These are phyloP conservation scores for Lepidochrysops patricia DNA, from an alignment of 2,888 invertebrate genomes.

Conservation along the genomic window DNA sequence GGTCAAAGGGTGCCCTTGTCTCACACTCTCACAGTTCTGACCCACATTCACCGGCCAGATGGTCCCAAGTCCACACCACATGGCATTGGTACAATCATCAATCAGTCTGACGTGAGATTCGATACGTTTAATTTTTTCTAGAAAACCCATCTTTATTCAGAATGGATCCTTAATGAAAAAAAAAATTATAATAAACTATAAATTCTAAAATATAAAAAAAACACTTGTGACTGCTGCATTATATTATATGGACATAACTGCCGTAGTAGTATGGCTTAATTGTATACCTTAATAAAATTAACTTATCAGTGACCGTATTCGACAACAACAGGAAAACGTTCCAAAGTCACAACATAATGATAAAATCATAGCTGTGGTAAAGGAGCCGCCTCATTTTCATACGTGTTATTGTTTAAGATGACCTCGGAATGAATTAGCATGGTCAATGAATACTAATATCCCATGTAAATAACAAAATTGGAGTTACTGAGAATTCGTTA, in stretches of 20 bases:
- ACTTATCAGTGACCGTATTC: no score
- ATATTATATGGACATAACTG: no score
- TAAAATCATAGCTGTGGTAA: background rate
- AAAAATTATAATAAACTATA: no score
- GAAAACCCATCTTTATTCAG: no score
- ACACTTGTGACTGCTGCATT: no score
- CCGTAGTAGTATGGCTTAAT: no score
- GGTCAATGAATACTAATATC: constrained; percentile 36
- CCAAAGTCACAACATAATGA: background rate
- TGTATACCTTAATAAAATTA: no score
- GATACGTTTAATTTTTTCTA: background rate
- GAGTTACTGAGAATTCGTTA: background rate
- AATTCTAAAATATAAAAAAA: no score
- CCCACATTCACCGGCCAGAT: background rate
- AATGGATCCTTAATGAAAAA: no score
- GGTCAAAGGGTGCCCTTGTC: no score
- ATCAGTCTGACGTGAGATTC: background rate
- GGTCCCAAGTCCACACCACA: background rate
- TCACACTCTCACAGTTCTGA: background rate
- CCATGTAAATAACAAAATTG: constrained; percentile 22
- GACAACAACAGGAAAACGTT: constrained; percentile 6
- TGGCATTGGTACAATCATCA: background rate
- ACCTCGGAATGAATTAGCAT: constrained; percentile 41
- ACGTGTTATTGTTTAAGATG: constrained; percentile 34
- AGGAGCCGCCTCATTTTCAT: constrained; percentile 12